Base-by-base conservation (phyloP, 2,797 vertebrate species). In the Harpagifer antarcticus region DNA sequence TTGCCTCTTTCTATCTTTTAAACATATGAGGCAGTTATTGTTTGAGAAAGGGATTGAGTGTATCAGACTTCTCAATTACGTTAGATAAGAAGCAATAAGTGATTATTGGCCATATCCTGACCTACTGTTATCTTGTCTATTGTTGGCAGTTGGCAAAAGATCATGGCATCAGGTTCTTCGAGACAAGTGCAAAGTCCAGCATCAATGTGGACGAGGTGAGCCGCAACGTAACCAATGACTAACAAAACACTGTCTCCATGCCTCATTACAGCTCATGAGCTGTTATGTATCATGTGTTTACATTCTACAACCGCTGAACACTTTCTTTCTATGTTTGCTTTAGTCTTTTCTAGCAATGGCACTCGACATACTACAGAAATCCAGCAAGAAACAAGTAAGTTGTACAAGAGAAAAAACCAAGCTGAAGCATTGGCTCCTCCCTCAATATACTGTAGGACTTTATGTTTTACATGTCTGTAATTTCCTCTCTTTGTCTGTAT, bases 131-230 rank as follows among this genome's bases (percentile, higher is more conserved):
- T 27, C 49, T 43, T 17, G 27, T 81, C 56, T 91, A 23, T 76
- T 65, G 65, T 83, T 77, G 14, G 62, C 92, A 99, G 97, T 64
- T 99, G 86, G 97, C 97, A 0, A 96, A 94, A 81, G 96, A 98
- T 62, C 96, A 98, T 0, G 96, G 96, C 54, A 98, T 98, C 91
- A 93, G 95, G 49, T 97, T 98, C 94, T 98, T 98, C 0, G 97
- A 98, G 92, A 98, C 97, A 1, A 99, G 97, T 55, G 97, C 97
- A 85, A 99, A 99, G 82, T 97, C 97, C 80, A 98, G 96, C 81
- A 92, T 96, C 72, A 98, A 98, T 0, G 97, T 98, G 75, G 96
- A 98, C 53, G 97, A 98, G 97, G 97, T 98, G 84, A 95, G 93
- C 14, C 9, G 6, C 10, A 61, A 49, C 1, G 1, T 14, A 62